These are phyloP conservation scores for Brienomyrus brachyistius DNA, from an alignment of 2,113 vertebrate species.

Conservation along the genomic window DNA sequence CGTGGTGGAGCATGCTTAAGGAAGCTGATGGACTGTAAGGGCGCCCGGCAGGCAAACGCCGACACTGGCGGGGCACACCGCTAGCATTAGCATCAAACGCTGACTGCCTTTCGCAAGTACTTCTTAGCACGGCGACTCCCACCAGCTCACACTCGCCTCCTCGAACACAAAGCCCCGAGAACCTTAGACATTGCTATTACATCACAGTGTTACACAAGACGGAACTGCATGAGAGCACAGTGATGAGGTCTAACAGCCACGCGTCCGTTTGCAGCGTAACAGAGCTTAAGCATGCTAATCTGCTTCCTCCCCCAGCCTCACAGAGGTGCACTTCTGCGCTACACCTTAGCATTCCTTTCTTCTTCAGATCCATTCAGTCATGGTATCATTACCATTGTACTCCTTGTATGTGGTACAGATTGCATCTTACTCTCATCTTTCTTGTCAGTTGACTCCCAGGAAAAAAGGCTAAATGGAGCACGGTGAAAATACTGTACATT, in stretches of 20 bases:
- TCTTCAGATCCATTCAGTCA: neutral
- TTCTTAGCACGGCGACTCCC: conserved; percentile 30
- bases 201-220: conserved; percentile 57
- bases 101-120: neutral
- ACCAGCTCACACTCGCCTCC: conserved; percentile 34
- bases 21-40: neutral
- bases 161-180: conserved; percentile 23
- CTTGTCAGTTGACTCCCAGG: neutral
- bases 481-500: neutral
- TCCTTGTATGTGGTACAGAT: neutral
- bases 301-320: neutral
- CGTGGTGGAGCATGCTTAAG: neutral
- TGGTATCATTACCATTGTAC: neutral
- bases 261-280: neutral
- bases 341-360: neutral
- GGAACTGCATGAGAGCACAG: conserved; percentile 31
- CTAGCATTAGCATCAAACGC: neutral
- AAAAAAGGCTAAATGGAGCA: neutral
- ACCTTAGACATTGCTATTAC: conserved; percentile 49
- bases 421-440: neutral
- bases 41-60: neutral
- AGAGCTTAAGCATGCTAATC: neutral
- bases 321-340: neutral
- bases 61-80: no score
- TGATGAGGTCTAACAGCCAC: neutral